Percentiles rank a stretch among this genome's conserved stretches.
These are phyloP conservation scores for Prolemur simus DNA, from an alignment of 2,113 vertebrate genomes.

Conservation along the genomic window DNA sequence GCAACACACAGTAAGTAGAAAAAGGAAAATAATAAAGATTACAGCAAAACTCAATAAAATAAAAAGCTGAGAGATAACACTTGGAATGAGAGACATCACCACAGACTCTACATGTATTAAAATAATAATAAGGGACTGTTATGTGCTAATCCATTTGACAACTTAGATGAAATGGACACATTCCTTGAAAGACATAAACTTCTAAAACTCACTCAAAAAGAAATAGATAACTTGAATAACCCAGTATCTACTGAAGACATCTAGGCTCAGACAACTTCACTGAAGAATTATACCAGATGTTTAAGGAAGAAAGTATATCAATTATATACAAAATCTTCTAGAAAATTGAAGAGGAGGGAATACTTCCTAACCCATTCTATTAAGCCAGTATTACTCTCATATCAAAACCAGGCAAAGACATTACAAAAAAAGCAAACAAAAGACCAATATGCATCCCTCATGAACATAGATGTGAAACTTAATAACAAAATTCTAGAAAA, in stretches of 20 bases:
- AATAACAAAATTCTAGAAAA: background rate
- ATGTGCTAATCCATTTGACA: background rate
- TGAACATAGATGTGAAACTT: background rate
- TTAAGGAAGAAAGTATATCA: background rate
- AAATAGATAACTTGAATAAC: background rate
- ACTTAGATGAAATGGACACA: background rate
- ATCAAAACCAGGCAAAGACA: background rate
- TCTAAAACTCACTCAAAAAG: background rate
- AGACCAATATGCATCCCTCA: background rate
- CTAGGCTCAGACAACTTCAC: background rate
- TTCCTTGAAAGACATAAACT: background rate
- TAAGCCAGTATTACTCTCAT: background rate
- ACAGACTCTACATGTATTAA: background rate
- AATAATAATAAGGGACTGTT: background rate
- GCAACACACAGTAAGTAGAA: background rate
- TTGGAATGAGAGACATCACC: background rate
- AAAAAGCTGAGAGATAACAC: background rate
- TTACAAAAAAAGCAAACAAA: background rate
- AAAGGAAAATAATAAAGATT: background rate
- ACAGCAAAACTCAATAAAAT: background rate
- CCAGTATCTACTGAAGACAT: background rate
- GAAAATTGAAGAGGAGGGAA: background rate
- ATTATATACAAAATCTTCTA: background rate
- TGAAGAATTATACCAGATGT: background rate
- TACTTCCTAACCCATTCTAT: background rate